Evolutionary conservation across 2,113 vertebrate genomes (phyloP).

Genomic region (Gila orcuttii): DNA sequence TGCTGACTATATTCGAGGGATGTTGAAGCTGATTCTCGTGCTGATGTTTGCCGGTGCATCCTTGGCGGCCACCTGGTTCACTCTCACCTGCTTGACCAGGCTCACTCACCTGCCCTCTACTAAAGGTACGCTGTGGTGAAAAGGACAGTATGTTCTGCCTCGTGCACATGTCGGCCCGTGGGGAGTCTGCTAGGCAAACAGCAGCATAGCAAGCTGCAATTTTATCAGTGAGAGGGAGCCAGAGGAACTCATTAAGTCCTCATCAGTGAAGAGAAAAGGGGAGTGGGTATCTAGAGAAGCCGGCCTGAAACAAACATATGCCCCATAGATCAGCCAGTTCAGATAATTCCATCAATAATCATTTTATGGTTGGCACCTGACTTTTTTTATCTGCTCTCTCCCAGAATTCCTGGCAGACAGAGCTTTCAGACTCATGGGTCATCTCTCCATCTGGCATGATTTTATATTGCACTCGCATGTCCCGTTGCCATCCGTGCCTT

Average conservation of each 20-base stretch:
- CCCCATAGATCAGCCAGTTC: conserved; percentile 51
- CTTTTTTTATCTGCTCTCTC: conserved; percentile 36
- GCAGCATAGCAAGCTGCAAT: conserved; percentile 26
- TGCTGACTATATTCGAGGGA: conserved; percentile 95
- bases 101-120: conserved; percentile 93
- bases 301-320: conserved; percentile 47
- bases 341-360: conserved; percentile 49
- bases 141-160: conserved; percentile 21
- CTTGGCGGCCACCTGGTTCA: conserved; percentile 93
- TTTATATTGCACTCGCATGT: not conserved
- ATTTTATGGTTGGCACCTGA: conserved; percentile 40
- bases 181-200: not conserved
- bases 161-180: not conserved
- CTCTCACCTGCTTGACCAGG: conserved; percentile 89
- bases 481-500: not conserved
- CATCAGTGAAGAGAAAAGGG: conserved; percentile 53
- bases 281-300: conserved; percentile 33
- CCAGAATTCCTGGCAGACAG: conserved; percentile 22
- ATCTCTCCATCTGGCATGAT: conserved; percentile 47
- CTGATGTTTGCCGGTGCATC: conserved; percentile 94
- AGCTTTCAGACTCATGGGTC: conserved; percentile 15
- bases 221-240: conserved; percentile 35
- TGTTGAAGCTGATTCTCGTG: conserved; percentile 95
- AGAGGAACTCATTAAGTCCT: conserved; percentile 56
- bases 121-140: conserved; percentile 78